These are phyloP conservation scores for Parauchenoglanis punctatus DNA, from an alignment of 2,797 vertebrate species.

Conservation along the genomic window DNA sequence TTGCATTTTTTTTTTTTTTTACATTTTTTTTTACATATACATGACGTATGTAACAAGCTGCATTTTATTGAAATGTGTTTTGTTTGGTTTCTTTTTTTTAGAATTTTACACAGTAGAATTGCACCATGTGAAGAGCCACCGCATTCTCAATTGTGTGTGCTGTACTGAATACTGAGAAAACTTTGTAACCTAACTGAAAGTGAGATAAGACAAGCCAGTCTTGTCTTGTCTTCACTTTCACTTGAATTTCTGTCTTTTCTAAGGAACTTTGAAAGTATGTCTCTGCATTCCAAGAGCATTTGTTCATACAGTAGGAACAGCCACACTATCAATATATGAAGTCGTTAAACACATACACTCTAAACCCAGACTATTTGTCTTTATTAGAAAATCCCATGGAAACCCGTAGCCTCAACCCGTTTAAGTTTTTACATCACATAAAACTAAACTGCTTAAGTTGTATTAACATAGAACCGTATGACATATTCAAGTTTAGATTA, in stretches of 20 bases:
- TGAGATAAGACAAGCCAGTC: background rate
- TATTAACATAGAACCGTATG: too few relatives aligned
- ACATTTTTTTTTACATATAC: too few relatives aligned
- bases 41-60: too few relatives aligned
- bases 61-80: too few relatives aligned
- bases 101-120: background rate
- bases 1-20: too few relatives aligned
- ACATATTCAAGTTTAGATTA: too few relatives aligned
- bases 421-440: too few relatives aligned
- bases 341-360: background rate
- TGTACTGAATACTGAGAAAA: background rate
- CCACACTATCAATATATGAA: background rate
- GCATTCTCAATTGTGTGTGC: too few relatives aligned
- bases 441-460: too few relatives aligned
- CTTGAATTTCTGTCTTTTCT: background rate
- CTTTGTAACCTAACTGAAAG: background rate
- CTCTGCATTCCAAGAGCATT: background rate
- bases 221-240: background rate
- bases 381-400: too few relatives aligned
- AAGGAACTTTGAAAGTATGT: background rate
- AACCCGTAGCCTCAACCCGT: too few relatives aligned
- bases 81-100: background rate
- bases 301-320: background rate
- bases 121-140: background rate
- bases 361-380: too few relatives aligned